phyloP scores from a whole-genome alignment of 2,888 invertebrate genomes.

The Nasonovia ribisnigri region DNA sequence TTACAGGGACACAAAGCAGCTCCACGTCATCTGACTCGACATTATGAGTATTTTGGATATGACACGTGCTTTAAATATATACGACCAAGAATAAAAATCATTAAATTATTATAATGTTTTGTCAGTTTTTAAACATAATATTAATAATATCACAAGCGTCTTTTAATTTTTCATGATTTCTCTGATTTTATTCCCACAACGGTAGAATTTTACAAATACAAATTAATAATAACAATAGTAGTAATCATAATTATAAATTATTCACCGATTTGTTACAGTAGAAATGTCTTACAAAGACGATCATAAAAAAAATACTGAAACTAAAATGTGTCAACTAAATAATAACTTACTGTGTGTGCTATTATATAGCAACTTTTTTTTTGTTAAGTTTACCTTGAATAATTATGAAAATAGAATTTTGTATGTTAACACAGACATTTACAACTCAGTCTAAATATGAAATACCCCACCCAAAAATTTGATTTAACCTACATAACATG shows the following conservation, averaged over 20 bases:
- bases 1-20: neutral
- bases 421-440: neutral
- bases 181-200: neutral
- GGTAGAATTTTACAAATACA: neutral
- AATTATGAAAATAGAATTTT: slow-evolving; percentile 13
- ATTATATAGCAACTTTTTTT: neutral
- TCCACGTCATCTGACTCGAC: neutral
- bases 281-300: neutral
- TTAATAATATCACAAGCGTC: neutral
- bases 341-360: neutral
- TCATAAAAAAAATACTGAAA: neutral
- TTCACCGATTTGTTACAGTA: neutral
- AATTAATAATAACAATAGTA: neutral
- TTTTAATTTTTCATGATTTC: neutral
- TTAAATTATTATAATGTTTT: neutral
- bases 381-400: neutral
- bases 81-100: neutral
- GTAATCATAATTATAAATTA: neutral
- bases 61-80: neutral
- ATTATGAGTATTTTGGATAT: neutral
- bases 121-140: neutral
- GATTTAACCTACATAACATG: neutral
- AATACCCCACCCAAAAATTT: neutral
- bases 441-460: neutral
- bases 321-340: neutral